These are phyloP conservation scores for Okapia johnstoni DNA, from an alignment of 2,113 vertebrate genomes.

Conservation along the genomic window DNA sequence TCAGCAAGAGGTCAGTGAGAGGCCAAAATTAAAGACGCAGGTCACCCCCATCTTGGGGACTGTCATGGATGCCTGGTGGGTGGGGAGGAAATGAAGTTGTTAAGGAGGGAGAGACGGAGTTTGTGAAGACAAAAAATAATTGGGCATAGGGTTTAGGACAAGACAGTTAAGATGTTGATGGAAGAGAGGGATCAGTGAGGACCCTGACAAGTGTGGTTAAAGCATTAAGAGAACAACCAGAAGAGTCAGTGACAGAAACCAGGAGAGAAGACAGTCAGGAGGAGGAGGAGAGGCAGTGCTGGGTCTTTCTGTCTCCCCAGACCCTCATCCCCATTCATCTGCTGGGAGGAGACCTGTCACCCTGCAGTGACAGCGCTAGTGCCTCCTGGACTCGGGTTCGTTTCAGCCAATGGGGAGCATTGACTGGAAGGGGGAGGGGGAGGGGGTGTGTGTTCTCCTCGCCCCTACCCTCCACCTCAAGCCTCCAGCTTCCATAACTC, in stretches of 20 bases:
- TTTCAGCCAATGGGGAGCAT: background rate
- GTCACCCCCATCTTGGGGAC: background rate
- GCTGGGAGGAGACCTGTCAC: background rate
- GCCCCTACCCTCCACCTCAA: background rate
- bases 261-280: background rate
- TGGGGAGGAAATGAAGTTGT: background rate
- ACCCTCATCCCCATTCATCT: background rate
- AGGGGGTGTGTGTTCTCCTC: background rate
- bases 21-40: background rate
- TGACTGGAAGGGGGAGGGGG: background rate
- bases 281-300: background rate
- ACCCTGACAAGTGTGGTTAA: background rate
- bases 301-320: background rate
- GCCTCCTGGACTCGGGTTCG: background rate
- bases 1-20: background rate
- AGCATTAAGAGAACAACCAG: background rate
- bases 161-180: background rate
- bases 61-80: background rate
- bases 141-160: background rate
- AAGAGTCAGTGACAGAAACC: background rate
- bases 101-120: background rate
- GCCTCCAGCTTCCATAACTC: background rate
- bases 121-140: background rate
- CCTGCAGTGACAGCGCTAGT: accelerated
- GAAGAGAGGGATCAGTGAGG: background rate